Evolutionary conservation across 2,797 vertebrate genomes (phyloP).

Genomic region (Betta splendens): DNA sequence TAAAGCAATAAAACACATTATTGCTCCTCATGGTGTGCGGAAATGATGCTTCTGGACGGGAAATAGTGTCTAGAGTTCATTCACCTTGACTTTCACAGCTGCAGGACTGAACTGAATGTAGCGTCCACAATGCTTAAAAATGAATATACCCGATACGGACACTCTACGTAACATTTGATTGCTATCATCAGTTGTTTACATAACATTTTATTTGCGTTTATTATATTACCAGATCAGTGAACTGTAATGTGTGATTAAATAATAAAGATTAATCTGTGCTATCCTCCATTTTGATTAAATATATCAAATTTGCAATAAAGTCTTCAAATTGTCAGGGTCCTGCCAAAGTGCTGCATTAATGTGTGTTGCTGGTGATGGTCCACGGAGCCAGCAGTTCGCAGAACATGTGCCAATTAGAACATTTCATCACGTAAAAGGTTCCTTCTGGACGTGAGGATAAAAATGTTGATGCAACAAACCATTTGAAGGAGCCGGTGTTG

Average conservation of each 20-base stretch:
- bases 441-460: slow-evolving; percentile 29
- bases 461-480: slow-evolving; percentile 40
- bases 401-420: slow-evolving; percentile 41
- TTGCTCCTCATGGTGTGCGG: slow-evolving; percentile 6
- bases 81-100: slow-evolving; percentile 2
- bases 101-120: slow-evolving; percentile 19
- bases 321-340: slow-evolving; percentile 38
- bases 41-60: slow-evolving; percentile 7
- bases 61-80: not conserved
- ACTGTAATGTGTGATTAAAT: slow-evolving; percentile 53
- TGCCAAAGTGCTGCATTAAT: slow-evolving; percentile 58
- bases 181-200: slow-evolving; percentile 31
- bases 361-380: slow-evolving; percentile 38
- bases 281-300: slow-evolving; percentile 57
- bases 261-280: slow-evolving; percentile 38
- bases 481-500: not conserved
- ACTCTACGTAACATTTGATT: slow-evolving; percentile 8
- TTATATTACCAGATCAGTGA: slow-evolving; percentile 23
- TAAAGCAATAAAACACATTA: slow-evolving; percentile 28
- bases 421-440: slow-evolving; percentile 46
- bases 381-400: slow-evolving; percentile 23
- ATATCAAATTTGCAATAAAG: slow-evolving; percentile 45
- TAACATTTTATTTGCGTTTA: slow-evolving; percentile 27
- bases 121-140: slow-evolving; percentile 16
- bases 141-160: slow-evolving; percentile 19